Evolutionary conservation across 2,797 vertebrate species (phyloP).

Genomic region (Microctenopoma steveboyesi): DNA sequence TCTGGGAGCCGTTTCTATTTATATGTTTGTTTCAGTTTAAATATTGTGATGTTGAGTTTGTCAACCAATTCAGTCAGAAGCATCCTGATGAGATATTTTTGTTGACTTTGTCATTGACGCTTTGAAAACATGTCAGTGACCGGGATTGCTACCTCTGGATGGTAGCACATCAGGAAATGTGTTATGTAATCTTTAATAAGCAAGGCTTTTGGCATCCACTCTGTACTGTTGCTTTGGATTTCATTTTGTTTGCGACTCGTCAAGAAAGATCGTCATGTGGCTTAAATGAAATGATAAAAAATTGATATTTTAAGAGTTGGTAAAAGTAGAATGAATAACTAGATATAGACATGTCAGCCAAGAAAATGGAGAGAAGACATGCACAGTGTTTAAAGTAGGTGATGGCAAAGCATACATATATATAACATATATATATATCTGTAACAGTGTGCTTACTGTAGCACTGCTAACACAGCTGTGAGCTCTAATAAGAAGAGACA

Average conservation of each 20-base stretch:
- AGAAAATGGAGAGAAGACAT: background rate
- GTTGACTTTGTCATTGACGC: background rate
- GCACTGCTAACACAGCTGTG: slow-evolving; percentile 34
- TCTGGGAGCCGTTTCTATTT: no score
- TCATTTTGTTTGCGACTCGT: background rate
- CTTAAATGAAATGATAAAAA: background rate
- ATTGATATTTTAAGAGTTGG: background rate
- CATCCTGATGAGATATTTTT: background rate
- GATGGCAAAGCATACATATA: no score
- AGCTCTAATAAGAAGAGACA: slow-evolving; percentile 44
- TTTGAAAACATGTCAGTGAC: background rate
- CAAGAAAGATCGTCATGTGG: slow-evolving; percentile 3
- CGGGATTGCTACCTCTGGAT: background rate
- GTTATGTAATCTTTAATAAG: background rate
- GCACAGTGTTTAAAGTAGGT: no score
- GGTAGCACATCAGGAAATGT: background rate
- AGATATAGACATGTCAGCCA: slow-evolving; percentile 2
- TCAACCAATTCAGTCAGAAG: background rate
- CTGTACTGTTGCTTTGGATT: background rate
- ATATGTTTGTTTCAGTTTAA: no score
- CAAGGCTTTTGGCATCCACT: background rate
- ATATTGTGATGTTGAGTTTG: background rate
- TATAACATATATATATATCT: background rate
- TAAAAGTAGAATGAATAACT: background rate
- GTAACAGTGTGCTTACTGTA: slow-evolving; percentile 44